Percentiles rank a stretch among this genome's conserved stretches.
These are phyloP conservation scores for Amphiprion percula DNA, from an alignment of 2,113 vertebrate genomes.

Conservation along the genomic window DNA sequence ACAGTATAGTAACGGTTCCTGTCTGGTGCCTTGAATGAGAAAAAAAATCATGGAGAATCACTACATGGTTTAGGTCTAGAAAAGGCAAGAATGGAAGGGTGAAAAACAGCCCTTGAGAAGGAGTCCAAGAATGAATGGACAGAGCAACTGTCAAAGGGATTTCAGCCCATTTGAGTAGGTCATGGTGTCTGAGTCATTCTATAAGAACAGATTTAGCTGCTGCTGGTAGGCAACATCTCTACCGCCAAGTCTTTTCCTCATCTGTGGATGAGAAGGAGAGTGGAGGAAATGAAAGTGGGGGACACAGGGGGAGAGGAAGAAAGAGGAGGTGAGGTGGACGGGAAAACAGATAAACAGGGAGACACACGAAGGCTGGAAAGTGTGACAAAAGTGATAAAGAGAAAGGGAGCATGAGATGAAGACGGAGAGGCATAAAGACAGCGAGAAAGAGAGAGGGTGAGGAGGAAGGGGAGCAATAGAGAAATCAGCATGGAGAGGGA, in stretches of 20 bases:
- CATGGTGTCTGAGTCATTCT: slow-evolving; percentile 47
- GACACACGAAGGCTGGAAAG: slow-evolving; percentile 12
- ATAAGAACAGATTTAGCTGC: slow-evolving; percentile 36
- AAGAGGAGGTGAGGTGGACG: slow-evolving; percentile 1
- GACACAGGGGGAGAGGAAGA: slow-evolving; percentile 10
- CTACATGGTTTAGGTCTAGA: not conserved
- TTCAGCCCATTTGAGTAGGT: slow-evolving; percentile 29
- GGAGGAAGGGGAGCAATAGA: slow-evolving; percentile 36
- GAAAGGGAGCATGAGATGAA: slow-evolving; percentile 33
- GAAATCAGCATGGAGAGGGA: slow-evolving; percentile 41
- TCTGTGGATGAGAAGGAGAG: slow-evolving; percentile 15
- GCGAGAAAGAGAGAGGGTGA: not conserved
- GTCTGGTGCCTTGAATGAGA: not conserved
- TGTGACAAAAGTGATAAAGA: slow-evolving; percentile 54
- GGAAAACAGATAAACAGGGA: slow-evolving; percentile 28
- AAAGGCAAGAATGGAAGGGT: slow-evolving; percentile 2
- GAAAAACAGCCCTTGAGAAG: not conserved
- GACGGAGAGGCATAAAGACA: slow-evolving; percentile 13
- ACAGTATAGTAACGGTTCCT: too few relatives aligned
- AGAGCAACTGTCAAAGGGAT: slow-evolving; percentile 13
- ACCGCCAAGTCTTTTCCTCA: slow-evolving; percentile 12
- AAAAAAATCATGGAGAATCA: not conserved
- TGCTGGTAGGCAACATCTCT: slow-evolving; percentile 31
- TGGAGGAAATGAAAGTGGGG: slow-evolving; percentile 1
- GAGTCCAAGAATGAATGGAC: not conserved